A percentile compares a stretch with the other conserved stretches of the same genome.
Evolutionary conservation across 2,888 invertebrate species (phyloP).

Genomic region (Sarcophaga rosellei): DNA sequence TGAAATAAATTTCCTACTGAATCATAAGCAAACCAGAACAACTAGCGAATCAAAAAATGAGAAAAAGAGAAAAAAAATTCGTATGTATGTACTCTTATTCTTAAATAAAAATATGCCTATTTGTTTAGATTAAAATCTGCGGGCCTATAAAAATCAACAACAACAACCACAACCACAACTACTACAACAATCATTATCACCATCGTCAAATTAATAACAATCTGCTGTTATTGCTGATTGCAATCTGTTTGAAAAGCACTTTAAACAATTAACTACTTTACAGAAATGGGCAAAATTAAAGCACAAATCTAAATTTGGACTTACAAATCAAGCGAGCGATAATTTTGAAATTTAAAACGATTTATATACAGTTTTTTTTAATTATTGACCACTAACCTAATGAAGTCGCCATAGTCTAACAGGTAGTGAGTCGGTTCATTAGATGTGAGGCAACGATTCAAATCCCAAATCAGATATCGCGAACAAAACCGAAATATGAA

Average conservation of each 20-base stretch:
- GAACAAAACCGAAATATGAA: too few relatives aligned
- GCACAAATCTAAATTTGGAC: not conserved
- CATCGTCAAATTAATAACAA: slow-evolving; percentile 49
- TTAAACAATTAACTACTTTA: not conserved
- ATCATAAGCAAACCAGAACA: slow-evolving; percentile 29
- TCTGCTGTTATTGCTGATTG: slow-evolving; percentile 29
- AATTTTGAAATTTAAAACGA: too few relatives aligned
- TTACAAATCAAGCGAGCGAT: too few relatives aligned
- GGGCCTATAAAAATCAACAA: slow-evolving; percentile 33
- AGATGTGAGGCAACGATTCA: too few relatives aligned
- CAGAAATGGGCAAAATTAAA: not conserved
- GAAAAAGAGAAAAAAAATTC: slow-evolving; percentile 44
- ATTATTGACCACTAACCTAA: too few relatives aligned
- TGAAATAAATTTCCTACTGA: not conserved
- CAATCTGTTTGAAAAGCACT: slow-evolving; percentile 53
- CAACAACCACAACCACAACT: not conserved
- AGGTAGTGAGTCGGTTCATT: too few relatives aligned
- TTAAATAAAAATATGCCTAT: slow-evolving; percentile 50
- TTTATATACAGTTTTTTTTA: too few relatives aligned
- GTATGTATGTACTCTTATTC: not conserved
- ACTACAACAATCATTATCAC: slow-evolving; percentile 47
- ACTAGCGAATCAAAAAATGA: not conserved
- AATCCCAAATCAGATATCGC: too few relatives aligned
- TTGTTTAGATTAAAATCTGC: slow-evolving; percentile 65
- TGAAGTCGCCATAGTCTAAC: too few relatives aligned